Evolutionary conservation across 2,113 vertebrate genomes (phyloP).

Genomic region (Muntiacus reevesi): DNA sequence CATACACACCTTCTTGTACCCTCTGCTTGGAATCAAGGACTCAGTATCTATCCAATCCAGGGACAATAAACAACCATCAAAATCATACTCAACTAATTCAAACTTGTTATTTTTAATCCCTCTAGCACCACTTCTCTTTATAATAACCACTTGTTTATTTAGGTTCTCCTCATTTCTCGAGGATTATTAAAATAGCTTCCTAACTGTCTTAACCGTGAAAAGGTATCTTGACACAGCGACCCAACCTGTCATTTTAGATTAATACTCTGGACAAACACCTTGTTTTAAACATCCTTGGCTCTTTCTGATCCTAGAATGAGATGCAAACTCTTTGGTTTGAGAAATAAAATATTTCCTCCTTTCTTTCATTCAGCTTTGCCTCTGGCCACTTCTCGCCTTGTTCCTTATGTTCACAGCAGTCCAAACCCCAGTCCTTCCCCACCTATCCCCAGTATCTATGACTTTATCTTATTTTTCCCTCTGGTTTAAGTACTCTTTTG

Average conservation of each 20-base stretch:
- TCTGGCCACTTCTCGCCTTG: not conserved
- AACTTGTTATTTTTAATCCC: not conserved
- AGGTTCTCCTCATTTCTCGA: not conserved
- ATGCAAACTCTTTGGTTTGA: not conserved
- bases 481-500: not conserved
- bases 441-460: not conserved
- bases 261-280: not conserved
- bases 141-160: not conserved
- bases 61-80: not conserved
- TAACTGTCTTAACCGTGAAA: not conserved
- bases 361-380: not conserved
- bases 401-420: not conserved
- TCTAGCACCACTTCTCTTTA: not conserved
- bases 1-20: not conserved
- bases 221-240: not conserved
- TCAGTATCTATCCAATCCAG: not conserved
- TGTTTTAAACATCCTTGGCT: not conserved
- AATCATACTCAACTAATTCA: not conserved
- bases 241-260: not conserved
- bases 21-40: not conserved
- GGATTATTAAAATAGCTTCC: not conserved
- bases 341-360: not conserved
- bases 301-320: not conserved
- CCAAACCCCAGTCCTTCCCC: not conserved
- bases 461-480: not conserved